phyloP scores from a whole-genome alignment of 2,888 invertebrate genomes.

The Ommatoiulus sabulosus region DNA sequence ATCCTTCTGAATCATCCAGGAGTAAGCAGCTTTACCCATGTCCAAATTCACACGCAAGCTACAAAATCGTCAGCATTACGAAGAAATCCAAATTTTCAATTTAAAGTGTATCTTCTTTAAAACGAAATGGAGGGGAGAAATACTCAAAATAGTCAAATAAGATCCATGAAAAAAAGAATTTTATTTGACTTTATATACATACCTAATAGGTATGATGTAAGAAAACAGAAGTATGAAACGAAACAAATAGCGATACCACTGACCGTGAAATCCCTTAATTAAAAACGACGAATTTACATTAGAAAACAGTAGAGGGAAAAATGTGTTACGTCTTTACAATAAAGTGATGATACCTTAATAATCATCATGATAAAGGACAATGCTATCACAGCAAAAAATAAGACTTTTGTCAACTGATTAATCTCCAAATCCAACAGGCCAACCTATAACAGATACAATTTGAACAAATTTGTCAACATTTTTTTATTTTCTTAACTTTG shows the following conservation, averaged over 20 bases:
- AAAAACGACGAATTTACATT: constrained; percentile 13
- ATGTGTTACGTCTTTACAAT: not conserved
- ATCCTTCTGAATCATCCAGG: constrained; percentile 96
- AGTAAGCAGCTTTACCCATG: constrained; percentile 98
- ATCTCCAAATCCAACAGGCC: constrained; percentile 96
- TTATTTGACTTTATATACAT: not conserved
- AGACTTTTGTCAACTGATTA: constrained; percentile 94
- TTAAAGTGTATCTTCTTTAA: no score
- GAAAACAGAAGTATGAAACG: constrained; percentile 97
- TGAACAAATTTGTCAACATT: not conserved
- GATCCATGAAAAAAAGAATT: no score
- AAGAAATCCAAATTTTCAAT: no score
- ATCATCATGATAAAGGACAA: constrained; percentile 94
- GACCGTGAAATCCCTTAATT: constrained; percentile 85
- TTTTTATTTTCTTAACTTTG: not conserved
- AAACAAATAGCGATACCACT: constrained; percentile 97
- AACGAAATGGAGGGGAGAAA: not conserved
- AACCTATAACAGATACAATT: constrained; percentile 64
- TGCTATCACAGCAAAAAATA: constrained; percentile 91
- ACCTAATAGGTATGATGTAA: constrained; percentile 98
- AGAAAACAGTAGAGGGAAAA: not conserved
- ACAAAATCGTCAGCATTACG: constrained; percentile 61
- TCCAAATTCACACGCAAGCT: constrained; percentile 98
- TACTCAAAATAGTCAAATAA: not conserved
- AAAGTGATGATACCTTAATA: constrained; percentile 79